These are phyloP conservation scores for Sarcophaga rosellei DNA, from an alignment of 2,888 invertebrate species.

Conservation along the genomic window DNA sequence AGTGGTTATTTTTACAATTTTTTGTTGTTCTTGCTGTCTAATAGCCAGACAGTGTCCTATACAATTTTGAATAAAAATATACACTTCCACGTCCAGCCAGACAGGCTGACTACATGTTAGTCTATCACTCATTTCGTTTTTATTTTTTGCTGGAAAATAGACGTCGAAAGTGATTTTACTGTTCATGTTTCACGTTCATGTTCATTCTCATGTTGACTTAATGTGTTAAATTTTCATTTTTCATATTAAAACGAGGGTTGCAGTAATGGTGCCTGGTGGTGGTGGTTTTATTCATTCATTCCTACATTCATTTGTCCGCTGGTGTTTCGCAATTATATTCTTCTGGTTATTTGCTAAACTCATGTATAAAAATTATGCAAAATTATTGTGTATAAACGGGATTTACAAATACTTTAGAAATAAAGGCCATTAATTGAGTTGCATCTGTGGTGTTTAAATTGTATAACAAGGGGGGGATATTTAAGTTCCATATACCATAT, in stretches of 20 bases:
- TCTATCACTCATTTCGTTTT: neutral
- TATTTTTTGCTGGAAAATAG: neutral
- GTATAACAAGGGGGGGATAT: neutral
- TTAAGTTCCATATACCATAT: neutral
- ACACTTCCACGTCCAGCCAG: neutral
- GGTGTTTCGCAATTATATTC: slow-evolving; percentile 28
- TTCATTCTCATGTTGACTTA: slow-evolving; percentile 8
- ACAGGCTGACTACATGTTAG: slow-evolving; percentile 32
- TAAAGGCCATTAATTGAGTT: slow-evolving; percentile 16
- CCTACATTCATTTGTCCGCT: neutral
- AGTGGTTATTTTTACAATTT: neutral
- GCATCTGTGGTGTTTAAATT: neutral
- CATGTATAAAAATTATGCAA: slow-evolving; percentile 27
- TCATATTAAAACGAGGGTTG: neutral
- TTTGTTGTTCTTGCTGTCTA: neutral
- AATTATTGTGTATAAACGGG: slow-evolving; percentile 14
- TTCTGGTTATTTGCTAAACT: slow-evolving; percentile 24
- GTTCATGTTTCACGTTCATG: slow-evolving; percentile 14
- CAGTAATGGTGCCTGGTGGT: neutral
- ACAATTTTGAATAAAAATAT: neutral
- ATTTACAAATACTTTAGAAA: slow-evolving; percentile 2
- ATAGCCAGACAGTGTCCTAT: slow-evolving; percentile 44
- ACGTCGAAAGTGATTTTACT: slow-evolving; percentile 12
- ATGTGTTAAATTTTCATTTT: slow-evolving; percentile 24
- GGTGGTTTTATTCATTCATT: neutral